Base-by-base conservation (phyloP, 2,888 invertebrate genomes). In the Caenorhabditis doughertyi region DNA sequence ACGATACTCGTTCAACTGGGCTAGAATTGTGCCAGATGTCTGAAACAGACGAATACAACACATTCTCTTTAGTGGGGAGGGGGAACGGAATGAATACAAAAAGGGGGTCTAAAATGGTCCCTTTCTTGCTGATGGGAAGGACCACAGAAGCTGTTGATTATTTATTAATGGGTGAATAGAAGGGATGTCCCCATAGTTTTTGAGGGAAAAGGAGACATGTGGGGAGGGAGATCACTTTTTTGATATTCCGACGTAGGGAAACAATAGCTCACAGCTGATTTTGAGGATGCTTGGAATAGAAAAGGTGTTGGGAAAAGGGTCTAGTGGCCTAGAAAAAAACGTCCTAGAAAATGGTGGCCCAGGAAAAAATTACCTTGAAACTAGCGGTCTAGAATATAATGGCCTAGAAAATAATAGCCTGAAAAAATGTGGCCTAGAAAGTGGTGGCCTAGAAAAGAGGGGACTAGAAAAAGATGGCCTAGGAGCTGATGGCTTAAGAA, bases 1-100 rank as follows among this genome's bases (percentile, higher is more conserved):
- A 13, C 83, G 83, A 55, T 83, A 83, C 55, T 79, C 73, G 74
- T 79, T 83, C 47, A 83, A 71, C 47, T 79, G 79, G 29, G 79
- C 53, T 64, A 73, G 65, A 83, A 83, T 83, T 74, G 79, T 79
- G 79, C 62, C 76, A 39, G 76, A 27, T 53, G 53, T 67, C 76
- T 76, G 76, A 39, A 76, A 76, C 11, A 68, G 47, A 8, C 62
- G 62, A 47, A 72, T 70, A 44, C 56, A 70, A 32, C 70, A 70
- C 70, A 70, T 47, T 47, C 18, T 2, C 44, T 39, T 5, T 13
- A 35, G 47, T 18, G 47, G 21, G 21, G 21, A 7, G 1, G 13
- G 23, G 16, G n/a, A 68, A 68, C 39, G 35, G 55, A 49, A 27
- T 7, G 25, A n/a, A 3, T n/a, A 49, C n/a, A 21, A 35, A 42